A percentile compares a stretch with the other conserved stretches of the same genome.
phyloP scores from a whole-genome alignment of 1,140 invertebrate genomes.

The Apolygus lucorum region DNA sequence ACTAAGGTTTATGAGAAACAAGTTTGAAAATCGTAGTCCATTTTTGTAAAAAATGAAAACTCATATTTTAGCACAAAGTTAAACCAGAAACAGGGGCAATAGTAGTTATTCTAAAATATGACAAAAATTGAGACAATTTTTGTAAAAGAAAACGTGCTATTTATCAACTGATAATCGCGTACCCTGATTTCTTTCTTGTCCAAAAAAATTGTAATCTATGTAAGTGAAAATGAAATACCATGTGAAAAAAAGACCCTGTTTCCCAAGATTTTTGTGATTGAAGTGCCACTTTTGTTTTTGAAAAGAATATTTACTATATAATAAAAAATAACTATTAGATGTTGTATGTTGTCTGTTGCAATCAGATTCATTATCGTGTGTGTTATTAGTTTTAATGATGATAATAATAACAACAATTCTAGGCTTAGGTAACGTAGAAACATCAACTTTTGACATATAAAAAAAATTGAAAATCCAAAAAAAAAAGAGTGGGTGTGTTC shows the following conservation, averaged over 20 bases:
- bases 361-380: constrained; percentile 29
- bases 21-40: no score
- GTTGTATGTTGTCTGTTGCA: constrained; percentile 31
- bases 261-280: constrained; percentile 34
- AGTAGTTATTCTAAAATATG: constrained; percentile 3
- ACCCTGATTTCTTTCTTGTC: background rate
- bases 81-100: constrained; percentile 5
- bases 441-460: constrained; percentile 24
- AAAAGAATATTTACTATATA: constrained; percentile 31
- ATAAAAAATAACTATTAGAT: constrained; percentile 32
- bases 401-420: background rate
- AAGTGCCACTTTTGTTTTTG: constrained; percentile 37
- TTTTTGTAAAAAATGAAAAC: background rate
- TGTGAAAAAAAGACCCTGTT: constrained; percentile 19
- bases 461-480: background rate
- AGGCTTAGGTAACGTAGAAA: constrained; percentile 9
- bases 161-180: no score
- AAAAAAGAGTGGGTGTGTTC: background rate
- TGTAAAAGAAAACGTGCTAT: no score
- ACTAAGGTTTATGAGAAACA: no score
- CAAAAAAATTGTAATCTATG: background rate
- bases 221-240: background rate
- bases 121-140: no score
- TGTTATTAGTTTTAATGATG: constrained; percentile 21
- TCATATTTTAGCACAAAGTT: constrained; percentile 10